Percentiles rank a stretch among this genome's conserved stretches.
These are phyloP conservation scores for Ceratitis capitata DNA, from an alignment of 1,140 invertebrate genomes.

Conservation along the genomic window DNA sequence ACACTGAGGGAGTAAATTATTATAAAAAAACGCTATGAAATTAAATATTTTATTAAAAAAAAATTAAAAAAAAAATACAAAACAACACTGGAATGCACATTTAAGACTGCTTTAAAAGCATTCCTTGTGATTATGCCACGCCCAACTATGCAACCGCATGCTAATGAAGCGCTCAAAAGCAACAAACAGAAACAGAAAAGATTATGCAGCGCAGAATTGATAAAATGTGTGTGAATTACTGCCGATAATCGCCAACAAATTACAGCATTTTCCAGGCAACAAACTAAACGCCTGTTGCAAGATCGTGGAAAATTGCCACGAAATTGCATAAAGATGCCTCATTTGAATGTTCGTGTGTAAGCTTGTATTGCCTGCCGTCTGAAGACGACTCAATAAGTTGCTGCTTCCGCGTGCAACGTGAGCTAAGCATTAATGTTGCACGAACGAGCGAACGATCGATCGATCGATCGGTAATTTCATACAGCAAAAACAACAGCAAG, in stretches of 20 bases:
- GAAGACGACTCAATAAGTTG: background rate
- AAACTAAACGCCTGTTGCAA: background rate
- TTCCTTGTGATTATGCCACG: constrained; percentile 6
- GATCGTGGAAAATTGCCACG: background rate
- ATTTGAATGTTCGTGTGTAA: background rate
- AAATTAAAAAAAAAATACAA: background rate
- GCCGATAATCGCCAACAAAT: constrained; percentile 1
- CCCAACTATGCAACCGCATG: background rate
- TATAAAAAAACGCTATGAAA: too few relatives aligned
- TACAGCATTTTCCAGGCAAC: background rate
- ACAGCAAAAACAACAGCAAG: background rate
- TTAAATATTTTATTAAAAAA: background rate
- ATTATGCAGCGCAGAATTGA: background rate
- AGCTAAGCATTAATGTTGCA: background rate
- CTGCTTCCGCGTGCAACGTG: background rate
- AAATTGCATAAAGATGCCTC: background rate
- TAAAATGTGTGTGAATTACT: background rate
- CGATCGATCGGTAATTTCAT: background rate
- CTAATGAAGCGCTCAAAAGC: background rate
- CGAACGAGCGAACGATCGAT: too few relatives aligned
- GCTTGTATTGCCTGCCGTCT: background rate
- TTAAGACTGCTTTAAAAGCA: background rate
- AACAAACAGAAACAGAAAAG: background rate
- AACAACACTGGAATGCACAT: background rate
- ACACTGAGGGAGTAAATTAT: too few relatives aligned